Percentiles rank a stretch among this genome's conserved stretches.
Conservation (phyloP, 2,888 invertebrate genomes). For the Drosophila infuscata region DNA sequence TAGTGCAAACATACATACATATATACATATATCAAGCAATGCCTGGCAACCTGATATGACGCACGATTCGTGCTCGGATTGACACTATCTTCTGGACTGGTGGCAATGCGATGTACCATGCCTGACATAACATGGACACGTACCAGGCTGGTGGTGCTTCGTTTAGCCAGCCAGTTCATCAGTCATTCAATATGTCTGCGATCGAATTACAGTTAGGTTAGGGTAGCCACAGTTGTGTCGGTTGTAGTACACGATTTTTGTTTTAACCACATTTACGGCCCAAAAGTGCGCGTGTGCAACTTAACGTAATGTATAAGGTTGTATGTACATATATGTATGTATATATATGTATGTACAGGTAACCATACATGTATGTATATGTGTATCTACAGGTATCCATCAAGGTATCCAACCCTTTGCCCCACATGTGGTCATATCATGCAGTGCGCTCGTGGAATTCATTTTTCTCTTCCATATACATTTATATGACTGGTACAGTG, state of each 20-base stretch:
- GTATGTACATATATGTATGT: not conserved
- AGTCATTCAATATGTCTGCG: slow-evolving; percentile 52
- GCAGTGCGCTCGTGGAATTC: slow-evolving; percentile 53
- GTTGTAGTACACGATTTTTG: slow-evolving; percentile 5
- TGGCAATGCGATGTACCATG: not conserved
- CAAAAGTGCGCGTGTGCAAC: slow-evolving; percentile 30
- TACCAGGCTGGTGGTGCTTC: slow-evolving; percentile 13
- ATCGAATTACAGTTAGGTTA: slow-evolving; percentile 66
- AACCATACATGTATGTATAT: not conserved
- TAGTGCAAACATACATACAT: not conserved
- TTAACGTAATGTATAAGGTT: slow-evolving; percentile 32
- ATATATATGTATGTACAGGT: not conserved
- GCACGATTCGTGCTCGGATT: not conserved
- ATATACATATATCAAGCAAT: not conserved
- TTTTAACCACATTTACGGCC: slow-evolving; percentile 51
- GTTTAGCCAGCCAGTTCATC: slow-evolving; percentile 35
- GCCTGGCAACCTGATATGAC: slow-evolving; percentile 4
- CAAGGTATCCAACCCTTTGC: slow-evolving; percentile 8
- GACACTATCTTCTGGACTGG: slow-evolving; percentile 16
- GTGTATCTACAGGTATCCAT: not conserved
- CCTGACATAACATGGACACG: not conserved
- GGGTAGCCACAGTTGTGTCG: slow-evolving; percentile 21
- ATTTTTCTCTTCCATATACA: slow-evolving; percentile 5
- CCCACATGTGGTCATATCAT: slow-evolving; percentile 54
- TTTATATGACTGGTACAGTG: not conserved